Conservation (phyloP, 2,888 invertebrate genomes). For the Drosophila colorata region DNA sequence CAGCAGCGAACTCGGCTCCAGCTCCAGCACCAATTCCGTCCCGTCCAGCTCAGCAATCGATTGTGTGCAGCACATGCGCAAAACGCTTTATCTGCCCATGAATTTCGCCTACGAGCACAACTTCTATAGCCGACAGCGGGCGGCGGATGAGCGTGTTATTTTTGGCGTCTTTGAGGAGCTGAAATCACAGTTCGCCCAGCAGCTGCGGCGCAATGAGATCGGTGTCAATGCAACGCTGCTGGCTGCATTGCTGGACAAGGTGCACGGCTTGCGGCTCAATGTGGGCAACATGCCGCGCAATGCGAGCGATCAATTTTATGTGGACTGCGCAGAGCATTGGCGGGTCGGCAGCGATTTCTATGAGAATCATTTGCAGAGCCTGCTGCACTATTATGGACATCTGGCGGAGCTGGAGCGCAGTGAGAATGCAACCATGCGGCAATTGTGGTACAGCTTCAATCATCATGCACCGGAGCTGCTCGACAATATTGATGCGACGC, state of each 20-base stretch:
- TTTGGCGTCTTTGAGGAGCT: conserved; percentile 65
- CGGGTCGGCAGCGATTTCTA: conserved; percentile 66
- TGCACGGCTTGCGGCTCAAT: conserved; percentile 66
- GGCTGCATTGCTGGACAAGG: conserved; percentile 60
- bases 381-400: conserved; percentile 60
- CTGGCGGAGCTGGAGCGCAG: conserved; percentile 50
- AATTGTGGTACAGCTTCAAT: conserved; percentile 70
- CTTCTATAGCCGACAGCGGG: conserved; percentile 56
- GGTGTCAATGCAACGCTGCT: conserved; percentile 50
- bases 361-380: conserved; percentile 72
- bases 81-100: conserved; percentile 72
- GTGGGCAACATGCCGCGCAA: conserved; percentile 77
- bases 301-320: conserved; percentile 58
- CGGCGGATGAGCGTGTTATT: conserved; percentile 65
- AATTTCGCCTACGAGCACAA: conserved; percentile 74
- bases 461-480: conserved; percentile 69
- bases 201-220: conserved; percentile 63
- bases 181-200: conserved; percentile 59
- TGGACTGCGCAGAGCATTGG: conserved; percentile 51
- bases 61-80: conserved; percentile 79
- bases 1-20: neutral
- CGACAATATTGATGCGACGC: conserved; percentile 77
- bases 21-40: too few relatives aligned
- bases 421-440: conserved; percentile 15
- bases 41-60: conserved; percentile 2